phyloP scores from a whole-genome alignment of 2,113 vertebrate genomes.

The Aphyosemion australe region DNA sequence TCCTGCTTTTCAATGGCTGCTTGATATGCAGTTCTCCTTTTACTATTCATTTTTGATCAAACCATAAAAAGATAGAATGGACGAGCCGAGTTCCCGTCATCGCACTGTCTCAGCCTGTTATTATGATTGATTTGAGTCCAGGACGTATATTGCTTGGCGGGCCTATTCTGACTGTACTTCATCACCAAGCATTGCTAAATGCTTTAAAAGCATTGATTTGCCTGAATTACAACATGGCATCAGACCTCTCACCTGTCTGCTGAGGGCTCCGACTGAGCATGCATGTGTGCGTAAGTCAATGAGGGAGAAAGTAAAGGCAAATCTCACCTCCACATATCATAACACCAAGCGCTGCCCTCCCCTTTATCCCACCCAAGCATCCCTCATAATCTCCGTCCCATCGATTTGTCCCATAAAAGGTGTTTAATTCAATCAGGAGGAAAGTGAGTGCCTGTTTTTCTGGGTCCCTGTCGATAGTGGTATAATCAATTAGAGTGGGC shows the following conservation, averaged over 20 bases:
- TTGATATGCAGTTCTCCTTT: slow-evolving; percentile 37
- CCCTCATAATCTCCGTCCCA: slow-evolving; percentile 85
- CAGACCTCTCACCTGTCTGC: slow-evolving; percentile 69
- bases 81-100: slow-evolving; percentile 30
- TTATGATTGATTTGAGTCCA: slow-evolving; percentile 77
- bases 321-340: slow-evolving; percentile 85
- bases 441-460: slow-evolving; percentile 97
- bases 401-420: slow-evolving; percentile 95
- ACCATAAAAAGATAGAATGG: slow-evolving; percentile 66
- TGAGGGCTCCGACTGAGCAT: slow-evolving; percentile 19
- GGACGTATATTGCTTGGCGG: slow-evolving; percentile 89
- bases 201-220: slow-evolving; percentile 98
- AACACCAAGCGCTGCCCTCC: slow-evolving; percentile 81
- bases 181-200: slow-evolving; percentile 93
- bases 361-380: slow-evolving; percentile 67
- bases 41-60: slow-evolving; percentile 65
- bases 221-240: slow-evolving; percentile 90
- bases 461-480: slow-evolving; percentile 91
- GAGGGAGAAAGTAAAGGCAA: slow-evolving; percentile 80
- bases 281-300: slow-evolving; percentile 26
- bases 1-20: slow-evolving; percentile 8
- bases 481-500: slow-evolving; percentile 93
- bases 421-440: slow-evolving; percentile 98
- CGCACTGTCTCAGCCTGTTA: slow-evolving; percentile 54
- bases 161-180: slow-evolving; percentile 94